Conservation (phyloP, 2,888 invertebrate genomes). For the Acronicta aceris region DNA sequence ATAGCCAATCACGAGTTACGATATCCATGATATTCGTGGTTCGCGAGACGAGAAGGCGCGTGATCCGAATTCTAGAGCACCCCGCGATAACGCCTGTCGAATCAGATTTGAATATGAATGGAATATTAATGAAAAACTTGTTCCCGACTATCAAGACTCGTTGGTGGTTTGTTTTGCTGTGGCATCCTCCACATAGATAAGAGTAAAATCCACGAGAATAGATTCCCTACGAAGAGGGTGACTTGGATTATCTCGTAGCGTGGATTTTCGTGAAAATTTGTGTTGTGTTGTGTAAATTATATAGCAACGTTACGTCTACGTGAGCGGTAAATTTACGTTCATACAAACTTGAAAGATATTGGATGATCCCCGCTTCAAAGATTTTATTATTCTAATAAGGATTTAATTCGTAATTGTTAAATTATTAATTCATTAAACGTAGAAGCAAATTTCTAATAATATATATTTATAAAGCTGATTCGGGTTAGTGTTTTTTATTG, state of each 20-base stretch:
- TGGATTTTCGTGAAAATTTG: constrained; percentile 39
- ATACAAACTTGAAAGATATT: constrained; percentile 41
- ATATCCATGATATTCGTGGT: constrained; percentile 73
- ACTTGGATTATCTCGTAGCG: constrained; percentile 41
- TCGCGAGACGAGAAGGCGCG: constrained; percentile 69
- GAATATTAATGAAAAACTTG: constrained; percentile 86
- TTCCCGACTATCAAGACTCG: constrained; percentile 68
- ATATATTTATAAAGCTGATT: too few species aligned
- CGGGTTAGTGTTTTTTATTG: neutral
- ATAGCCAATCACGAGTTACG: constrained; percentile 80
- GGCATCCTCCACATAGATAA: constrained; percentile 43
- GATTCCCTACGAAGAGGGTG: constrained; percentile 39
- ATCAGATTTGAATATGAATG: constrained; percentile 86
- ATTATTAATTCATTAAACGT: too few species aligned
- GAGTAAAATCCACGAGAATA: constrained; percentile 43
- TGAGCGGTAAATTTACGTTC: constrained; percentile 38
- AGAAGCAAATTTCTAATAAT: too few species aligned
- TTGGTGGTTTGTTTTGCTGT: constrained; percentile 66
- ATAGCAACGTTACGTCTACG: constrained; percentile 22
- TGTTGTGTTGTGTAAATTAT: constrained; percentile 39
- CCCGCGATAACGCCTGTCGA: constrained; percentile 79
- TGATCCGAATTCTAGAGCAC: constrained; percentile 76
- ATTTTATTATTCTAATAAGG: constrained; percentile 25
- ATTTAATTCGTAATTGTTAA: constrained; percentile 26
- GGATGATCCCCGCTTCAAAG: constrained; percentile 29